Evolutionary conservation across 2,113 vertebrate genomes (phyloP).

Genomic region (Ochotona curzoniae): DNA sequence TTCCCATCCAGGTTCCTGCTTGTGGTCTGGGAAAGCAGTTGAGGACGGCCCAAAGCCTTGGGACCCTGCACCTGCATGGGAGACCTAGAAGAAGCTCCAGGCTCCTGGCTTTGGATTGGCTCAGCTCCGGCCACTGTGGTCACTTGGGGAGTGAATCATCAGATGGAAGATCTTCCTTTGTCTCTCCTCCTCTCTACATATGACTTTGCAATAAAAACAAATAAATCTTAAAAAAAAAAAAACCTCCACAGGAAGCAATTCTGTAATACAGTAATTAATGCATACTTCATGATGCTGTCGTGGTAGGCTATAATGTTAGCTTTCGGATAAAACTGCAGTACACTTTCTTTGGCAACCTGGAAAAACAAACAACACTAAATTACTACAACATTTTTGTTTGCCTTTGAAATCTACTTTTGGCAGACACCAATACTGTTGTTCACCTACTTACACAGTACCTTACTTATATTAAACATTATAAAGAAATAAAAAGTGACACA

Average conservation of each 20-base stretch:
- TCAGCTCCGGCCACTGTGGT: too few relatives aligned
- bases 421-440: slow-evolving; percentile 38
- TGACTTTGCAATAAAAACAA: too few relatives aligned
- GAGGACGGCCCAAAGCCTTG: too few relatives aligned
- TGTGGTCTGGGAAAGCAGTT: too few relatives aligned
- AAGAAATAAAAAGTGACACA: slow-evolving; percentile 36
- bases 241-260: slow-evolving; percentile 2
- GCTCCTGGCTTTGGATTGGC: too few relatives aligned
- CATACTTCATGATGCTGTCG: slow-evolving; percentile 99
- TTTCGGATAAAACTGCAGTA: slow-evolving; percentile 95
- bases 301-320: slow-evolving; percentile 97
- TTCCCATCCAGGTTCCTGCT: too few relatives aligned
- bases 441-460: slow-evolving; percentile 21
- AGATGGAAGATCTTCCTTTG: too few relatives aligned
- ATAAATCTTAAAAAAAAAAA: too few relatives aligned
- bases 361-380: slow-evolving; percentile 82
- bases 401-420: slow-evolving; percentile 66
- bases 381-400: slow-evolving; percentile 63
- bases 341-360: slow-evolving; percentile 99
- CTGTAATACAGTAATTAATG: slow-evolving; percentile 55
- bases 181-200: too few relatives aligned
- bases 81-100: too few relatives aligned
- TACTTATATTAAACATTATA: slow-evolving; percentile 1
- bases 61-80: too few relatives aligned
- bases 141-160: too few relatives aligned